Percentiles rank a stretch among this genome's conserved stretches.
These are phyloP conservation scores for Apostichopus parvimensis DNA, from an alignment of 35 echinoderm and acorn worm species.

Conservation along the genomic window DNA sequence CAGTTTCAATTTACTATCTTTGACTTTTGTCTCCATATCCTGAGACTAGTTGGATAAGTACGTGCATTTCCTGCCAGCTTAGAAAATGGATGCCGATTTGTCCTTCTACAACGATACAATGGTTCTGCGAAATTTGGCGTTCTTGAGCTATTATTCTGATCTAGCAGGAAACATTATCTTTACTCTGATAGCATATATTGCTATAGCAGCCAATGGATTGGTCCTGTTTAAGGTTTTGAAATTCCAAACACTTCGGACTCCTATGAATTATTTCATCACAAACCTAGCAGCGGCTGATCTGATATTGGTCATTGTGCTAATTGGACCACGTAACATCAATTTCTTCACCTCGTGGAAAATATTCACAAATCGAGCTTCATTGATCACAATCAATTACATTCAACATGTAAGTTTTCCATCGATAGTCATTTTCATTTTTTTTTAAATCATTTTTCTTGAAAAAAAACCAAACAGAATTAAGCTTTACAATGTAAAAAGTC, in stretches of 20 bases:
- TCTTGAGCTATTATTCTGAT: neutral
- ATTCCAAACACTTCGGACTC: neutral
- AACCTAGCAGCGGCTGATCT: neutral
- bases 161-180: neutral
- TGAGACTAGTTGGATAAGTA: too few relatives aligned
- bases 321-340: neutral
- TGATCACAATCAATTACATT: neutral
- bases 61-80: too few relatives aligned
- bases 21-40: too few relatives aligned
- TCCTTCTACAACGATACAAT: neutral
- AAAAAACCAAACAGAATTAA: too few relatives aligned
- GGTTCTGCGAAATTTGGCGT: neutral
- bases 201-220: neutral
- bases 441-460: too few relatives aligned
- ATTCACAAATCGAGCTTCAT: neutral
- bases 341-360: conserved; percentile 16
- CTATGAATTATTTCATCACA: neutral
- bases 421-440: too few relatives aligned
- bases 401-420: conserved; percentile 31
- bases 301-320: neutral
- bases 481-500: too few relatives aligned
- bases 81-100: neutral
- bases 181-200: neutral
- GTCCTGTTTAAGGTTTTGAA: neutral
- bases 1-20: too few relatives aligned